phyloP scores from a whole-genome alignment of 2,113 vertebrate genomes.

The Microcebus griseorufus region DNA sequence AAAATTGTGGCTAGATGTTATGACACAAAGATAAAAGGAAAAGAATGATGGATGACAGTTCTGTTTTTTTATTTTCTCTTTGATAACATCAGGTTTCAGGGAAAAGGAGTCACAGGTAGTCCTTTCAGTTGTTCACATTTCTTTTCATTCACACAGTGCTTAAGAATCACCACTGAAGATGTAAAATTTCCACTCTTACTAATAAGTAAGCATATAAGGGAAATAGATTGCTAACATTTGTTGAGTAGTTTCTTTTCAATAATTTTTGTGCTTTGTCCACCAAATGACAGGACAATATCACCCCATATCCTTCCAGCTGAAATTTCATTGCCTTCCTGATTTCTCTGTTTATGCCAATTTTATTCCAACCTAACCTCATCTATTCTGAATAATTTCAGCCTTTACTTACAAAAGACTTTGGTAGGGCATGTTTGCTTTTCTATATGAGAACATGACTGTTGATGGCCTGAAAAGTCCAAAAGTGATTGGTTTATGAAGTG shows the following conservation, averaged over 20 bases:
- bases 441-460: constrained; percentile 66
- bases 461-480: constrained; percentile 36
- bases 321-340: neutral
- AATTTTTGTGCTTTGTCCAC: constrained; percentile 14
- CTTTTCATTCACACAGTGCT: constrained; percentile 67
- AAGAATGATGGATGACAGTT: constrained; percentile 14
- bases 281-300: neutral
- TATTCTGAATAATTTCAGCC: constrained; percentile 65
- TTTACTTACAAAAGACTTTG: constrained; percentile 69
- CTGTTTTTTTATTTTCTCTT: constrained; percentile 5
- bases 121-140: neutral
- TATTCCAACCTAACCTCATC: constrained; percentile 50
- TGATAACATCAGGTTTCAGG: neutral
- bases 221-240: neutral
- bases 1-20: constrained; percentile 50
- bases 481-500: constrained; percentile 51
- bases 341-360: constrained; percentile 45
- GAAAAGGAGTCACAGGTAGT: neutral
- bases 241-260: neutral
- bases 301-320: neutral
- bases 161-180: constrained; percentile 40
- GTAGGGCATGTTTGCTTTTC: constrained; percentile 66
- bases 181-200: neutral
- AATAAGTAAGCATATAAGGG: neutral
- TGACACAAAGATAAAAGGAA: constrained; percentile 58